Percentiles rank a stretch among this genome's conserved stretches.
These are phyloP conservation scores for Lasioglossum morio DNA, from an alignment of 2,888 invertebrate species.

Conservation along the genomic window DNA sequence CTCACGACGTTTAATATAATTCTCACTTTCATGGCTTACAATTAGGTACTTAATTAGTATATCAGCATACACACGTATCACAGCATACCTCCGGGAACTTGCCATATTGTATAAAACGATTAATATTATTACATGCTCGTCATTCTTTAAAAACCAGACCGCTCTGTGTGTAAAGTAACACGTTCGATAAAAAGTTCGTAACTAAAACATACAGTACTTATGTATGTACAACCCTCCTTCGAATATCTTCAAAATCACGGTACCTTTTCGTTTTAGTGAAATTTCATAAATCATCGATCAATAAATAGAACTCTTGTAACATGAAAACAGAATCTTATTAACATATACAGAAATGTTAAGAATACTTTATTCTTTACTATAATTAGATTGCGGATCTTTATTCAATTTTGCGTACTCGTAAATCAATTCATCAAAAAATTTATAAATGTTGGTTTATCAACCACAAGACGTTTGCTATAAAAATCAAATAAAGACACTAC, in stretches of 20 bases:
- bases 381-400: background rate
- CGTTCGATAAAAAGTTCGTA: background rate
- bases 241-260: background rate
- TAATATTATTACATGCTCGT: conserved; percentile 9
- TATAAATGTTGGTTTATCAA: background rate
- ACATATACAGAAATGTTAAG: conserved; percentile 9
- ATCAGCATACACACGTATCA: conserved; percentile 54
- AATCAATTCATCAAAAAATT: background rate
- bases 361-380: background rate
- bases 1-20: conserved; percentile 22
- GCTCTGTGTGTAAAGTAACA: conserved; percentile 16
- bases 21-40: conserved; percentile 53
- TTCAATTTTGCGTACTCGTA: background rate
- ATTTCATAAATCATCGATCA: background rate
- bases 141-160: conserved; percentile 28
- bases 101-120: conserved; percentile 34
- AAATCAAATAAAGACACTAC: background rate
- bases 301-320: background rate
- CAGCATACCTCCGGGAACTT: conserved; percentile 62
- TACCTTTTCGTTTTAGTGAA: background rate
- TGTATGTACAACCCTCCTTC: conserved; percentile 16
- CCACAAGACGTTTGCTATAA: background rate
- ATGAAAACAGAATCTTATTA: conserved; percentile 21
- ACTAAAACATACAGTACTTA: conserved; percentile 16
- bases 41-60: conserved; percentile 54